phyloP scores from a whole-genome alignment of 2,797 vertebrate species.

The Atherinosoma microstoma region DNA sequence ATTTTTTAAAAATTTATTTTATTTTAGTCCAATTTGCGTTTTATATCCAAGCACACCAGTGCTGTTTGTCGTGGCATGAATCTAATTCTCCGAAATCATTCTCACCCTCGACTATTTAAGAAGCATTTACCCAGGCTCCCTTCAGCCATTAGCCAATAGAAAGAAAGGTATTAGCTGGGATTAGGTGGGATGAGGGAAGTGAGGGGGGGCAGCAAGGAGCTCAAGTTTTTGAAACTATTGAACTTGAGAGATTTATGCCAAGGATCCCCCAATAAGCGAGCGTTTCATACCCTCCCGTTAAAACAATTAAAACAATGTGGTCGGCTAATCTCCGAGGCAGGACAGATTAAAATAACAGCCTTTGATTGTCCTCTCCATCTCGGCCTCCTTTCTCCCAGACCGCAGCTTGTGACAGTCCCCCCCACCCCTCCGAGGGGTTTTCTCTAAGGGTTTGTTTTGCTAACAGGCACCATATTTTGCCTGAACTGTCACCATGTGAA shows the following conservation, averaged over 20 bases:
- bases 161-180: slow-evolving; percentile 87
- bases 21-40: slow-evolving; percentile 29
- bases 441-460: slow-evolving; percentile 81
- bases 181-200: slow-evolving; percentile 85
- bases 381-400: slow-evolving; percentile 70
- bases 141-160: slow-evolving; percentile 86
- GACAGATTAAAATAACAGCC: slow-evolving; percentile 86
- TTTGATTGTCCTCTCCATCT: slow-evolving; percentile 81
- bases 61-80: slow-evolving; percentile 56
- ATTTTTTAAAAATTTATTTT: background rate
- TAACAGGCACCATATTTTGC: slow-evolving; percentile 82
- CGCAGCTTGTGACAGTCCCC: slow-evolving; percentile 65
- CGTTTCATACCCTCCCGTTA: slow-evolving; percentile 83
- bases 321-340: slow-evolving; percentile 84
- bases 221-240: slow-evolving; percentile 89
- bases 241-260: slow-evolving; percentile 87
- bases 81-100: slow-evolving; percentile 73
- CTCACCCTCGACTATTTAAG: slow-evolving; percentile 85
- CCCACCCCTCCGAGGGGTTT: slow-evolving; percentile 34
- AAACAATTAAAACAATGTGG: slow-evolving; percentile 90
- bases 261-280: slow-evolving; percentile 79
- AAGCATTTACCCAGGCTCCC: slow-evolving; percentile 85
- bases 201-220: slow-evolving; percentile 76
- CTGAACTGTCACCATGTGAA: slow-evolving; percentile 76
- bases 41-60: slow-evolving; percentile 43